Percentiles rank a stretch among this genome's conserved stretches.
These are phyloP conservation scores for Leucophenga varia DNA, from an alignment of 1,140 invertebrate genomes.

Conservation along the genomic window DNA sequence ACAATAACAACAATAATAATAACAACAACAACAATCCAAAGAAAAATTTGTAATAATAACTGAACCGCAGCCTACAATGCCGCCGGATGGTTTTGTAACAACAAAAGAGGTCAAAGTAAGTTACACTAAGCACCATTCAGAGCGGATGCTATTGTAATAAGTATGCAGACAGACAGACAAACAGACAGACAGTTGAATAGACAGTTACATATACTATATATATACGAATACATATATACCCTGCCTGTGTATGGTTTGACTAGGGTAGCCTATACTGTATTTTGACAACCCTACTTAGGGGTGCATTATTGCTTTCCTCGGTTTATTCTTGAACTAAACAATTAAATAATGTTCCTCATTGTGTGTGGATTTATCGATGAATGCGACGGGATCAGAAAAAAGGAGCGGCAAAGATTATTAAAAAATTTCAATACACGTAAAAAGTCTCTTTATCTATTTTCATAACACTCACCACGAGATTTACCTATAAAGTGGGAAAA, in stretches of 20 bases:
- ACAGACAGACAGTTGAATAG: slow-evolving; percentile 7
- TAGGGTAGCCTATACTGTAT: no score
- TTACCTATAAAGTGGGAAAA: no score
- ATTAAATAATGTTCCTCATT: slow-evolving; percentile 31
- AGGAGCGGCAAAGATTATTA: no score
- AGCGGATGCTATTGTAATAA: background rate
- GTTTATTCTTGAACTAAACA: slow-evolving; percentile 31
- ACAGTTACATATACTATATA: slow-evolving; percentile 15
- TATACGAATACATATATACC: no score
- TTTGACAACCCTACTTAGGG: slow-evolving; percentile 36
- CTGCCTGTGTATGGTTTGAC: no score
- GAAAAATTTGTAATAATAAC: slow-evolving; percentile 12
- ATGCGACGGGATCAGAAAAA: slow-evolving; percentile 18
- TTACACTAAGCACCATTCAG: slow-evolving; percentile 24
- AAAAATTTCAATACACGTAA: no score
- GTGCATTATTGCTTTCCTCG: no score
- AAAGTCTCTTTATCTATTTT: no score
- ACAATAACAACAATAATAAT: background rate
- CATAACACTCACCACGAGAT: no score
- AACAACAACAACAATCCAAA: slow-evolving; percentile 9
- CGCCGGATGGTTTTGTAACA: slow-evolving; percentile 17
- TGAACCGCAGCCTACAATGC: slow-evolving; percentile 27
- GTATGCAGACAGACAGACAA: no score
- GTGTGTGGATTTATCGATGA: slow-evolving; percentile 30
- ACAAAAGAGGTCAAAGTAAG: slow-evolving; percentile 50